phyloP scores from a whole-genome alignment of 2,797 vertebrate species.

The Sebastes miniatus region DNA sequence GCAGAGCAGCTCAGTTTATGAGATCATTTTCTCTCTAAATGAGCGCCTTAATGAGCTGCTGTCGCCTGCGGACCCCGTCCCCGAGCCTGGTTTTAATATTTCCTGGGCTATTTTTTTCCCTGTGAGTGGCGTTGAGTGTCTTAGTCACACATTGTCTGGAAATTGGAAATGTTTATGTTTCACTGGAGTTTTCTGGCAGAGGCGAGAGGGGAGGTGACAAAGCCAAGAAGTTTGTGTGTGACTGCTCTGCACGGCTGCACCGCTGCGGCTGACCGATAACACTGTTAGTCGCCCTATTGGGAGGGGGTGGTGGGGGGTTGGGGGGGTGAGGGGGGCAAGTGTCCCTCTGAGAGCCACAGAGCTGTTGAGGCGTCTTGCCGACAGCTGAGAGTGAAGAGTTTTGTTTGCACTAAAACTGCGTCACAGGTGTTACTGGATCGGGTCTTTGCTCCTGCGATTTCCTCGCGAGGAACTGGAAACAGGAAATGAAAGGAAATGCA shows the following conservation, averaged over 20 bases:
- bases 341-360: conserved; percentile 20
- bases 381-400: conserved; percentile 31
- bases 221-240: conserved; percentile 60
- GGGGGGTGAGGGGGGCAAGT: background rate
- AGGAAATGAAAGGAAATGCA: conserved; percentile 70
- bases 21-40: conserved; percentile 71
- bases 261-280: conserved; percentile 70
- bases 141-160: conserved; percentile 78
- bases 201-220: conserved; percentile 21
- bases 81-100: conserved; percentile 60
- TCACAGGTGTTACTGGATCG: conserved; percentile 59
- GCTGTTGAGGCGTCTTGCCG: conserved; percentile 37
- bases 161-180: conserved; percentile 72
- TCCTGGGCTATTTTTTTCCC: conserved; percentile 27
- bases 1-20: conserved; percentile 70
- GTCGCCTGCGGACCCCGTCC: conserved; percentile 53
- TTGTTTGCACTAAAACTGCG: conserved; percentile 28
- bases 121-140: conserved; percentile 43
- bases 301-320: background rate
- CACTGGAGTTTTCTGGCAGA: conserved; percentile 52
- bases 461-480: conserved; percentile 61
- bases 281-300: conserved; percentile 15
- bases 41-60: conserved; percentile 71
- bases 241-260: conserved; percentile 28
- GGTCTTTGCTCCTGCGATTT: conserved; percentile 52